A percentile compares a stretch with the other conserved stretches of the same genome.
phyloP scores from a whole-genome alignment of 2,113 vertebrate genomes.

The Engraulis encrasicolus region DNA sequence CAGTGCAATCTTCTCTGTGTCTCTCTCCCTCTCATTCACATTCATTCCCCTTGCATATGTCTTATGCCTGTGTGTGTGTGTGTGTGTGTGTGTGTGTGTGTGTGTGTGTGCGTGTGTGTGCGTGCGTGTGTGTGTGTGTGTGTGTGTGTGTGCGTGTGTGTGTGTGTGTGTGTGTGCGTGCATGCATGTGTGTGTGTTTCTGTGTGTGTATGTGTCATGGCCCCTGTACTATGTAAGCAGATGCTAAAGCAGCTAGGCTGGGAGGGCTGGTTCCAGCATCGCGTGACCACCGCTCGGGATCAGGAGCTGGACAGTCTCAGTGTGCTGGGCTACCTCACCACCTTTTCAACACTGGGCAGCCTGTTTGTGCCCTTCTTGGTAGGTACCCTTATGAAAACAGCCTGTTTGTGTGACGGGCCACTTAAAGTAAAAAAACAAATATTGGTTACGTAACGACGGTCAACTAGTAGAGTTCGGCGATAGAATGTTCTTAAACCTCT shows the following conservation, averaged over 20 bases:
- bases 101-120: no score
- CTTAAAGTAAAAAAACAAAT: no score
- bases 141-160: no score
- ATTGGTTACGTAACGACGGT: no score
- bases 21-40: not conserved
- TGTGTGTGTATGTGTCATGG: not conserved
- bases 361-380: constrained; percentile 72
- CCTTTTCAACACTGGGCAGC: constrained; percentile 70
- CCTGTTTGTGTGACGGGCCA: no score
- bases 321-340: constrained; percentile 63
- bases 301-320: constrained; percentile 66
- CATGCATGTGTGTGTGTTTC: not conserved
- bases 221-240: constrained; percentile 51
- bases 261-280: constrained; percentile 69
- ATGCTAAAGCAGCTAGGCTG: constrained; percentile 72
- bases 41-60: no score
- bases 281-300: constrained; percentile 66
- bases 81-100: no score
- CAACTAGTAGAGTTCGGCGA: no score
- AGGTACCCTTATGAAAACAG: constrained; percentile 34
- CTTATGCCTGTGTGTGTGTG: no score
- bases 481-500: no score
- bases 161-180: not conserved
- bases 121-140: no score
- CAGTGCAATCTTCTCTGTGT: not conserved